Evolutionary conservation across 2,888 invertebrate species (phyloP).

Genomic region (Acronicta aceris): DNA sequence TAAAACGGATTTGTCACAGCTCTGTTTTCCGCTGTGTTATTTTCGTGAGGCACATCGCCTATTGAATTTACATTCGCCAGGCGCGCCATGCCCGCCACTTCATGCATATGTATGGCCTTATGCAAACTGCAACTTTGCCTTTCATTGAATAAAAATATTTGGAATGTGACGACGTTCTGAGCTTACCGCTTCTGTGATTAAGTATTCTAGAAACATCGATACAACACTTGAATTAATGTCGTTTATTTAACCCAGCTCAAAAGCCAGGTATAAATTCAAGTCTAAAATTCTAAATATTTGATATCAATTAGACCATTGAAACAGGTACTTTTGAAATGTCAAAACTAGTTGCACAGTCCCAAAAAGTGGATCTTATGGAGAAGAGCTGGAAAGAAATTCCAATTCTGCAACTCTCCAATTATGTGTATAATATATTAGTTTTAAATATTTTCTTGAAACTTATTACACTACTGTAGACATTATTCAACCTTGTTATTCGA

Average conservation of each 20-base stretch:
- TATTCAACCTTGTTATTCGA: too few relatives aligned
- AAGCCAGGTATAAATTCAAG: too few relatives aligned
- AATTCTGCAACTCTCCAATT: too few relatives aligned
- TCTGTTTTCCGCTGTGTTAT: slow-evolving; percentile 76
- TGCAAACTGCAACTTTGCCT: slow-evolving; percentile 80
- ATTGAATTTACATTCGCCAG: slow-evolving; percentile 81
- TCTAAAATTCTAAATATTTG: too few relatives aligned
- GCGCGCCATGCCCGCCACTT: slow-evolving; percentile 72
- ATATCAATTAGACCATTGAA: too few relatives aligned
- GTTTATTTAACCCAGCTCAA: not conserved
- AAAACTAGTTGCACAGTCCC: too few relatives aligned
- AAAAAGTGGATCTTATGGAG: too few relatives aligned
- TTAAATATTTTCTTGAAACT: too few relatives aligned
- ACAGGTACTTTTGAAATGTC: too few relatives aligned
- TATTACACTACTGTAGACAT: too few relatives aligned
- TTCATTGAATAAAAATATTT: slow-evolving; percentile 79
- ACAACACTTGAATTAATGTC: slow-evolving; percentile 20
- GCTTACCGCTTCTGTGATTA: slow-evolving; percentile 37
- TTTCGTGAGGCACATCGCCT: slow-evolving; percentile 74
- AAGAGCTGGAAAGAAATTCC: too few relatives aligned
- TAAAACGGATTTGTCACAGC: slow-evolving; percentile 74
- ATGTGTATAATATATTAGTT: too few relatives aligned
- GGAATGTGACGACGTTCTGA: slow-evolving; percentile 57
- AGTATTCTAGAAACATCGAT: slow-evolving; percentile 32
- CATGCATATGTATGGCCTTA: slow-evolving; percentile 85